Conservation (phyloP, 2,888 invertebrate species). For the Pinctada fucata region DNA sequence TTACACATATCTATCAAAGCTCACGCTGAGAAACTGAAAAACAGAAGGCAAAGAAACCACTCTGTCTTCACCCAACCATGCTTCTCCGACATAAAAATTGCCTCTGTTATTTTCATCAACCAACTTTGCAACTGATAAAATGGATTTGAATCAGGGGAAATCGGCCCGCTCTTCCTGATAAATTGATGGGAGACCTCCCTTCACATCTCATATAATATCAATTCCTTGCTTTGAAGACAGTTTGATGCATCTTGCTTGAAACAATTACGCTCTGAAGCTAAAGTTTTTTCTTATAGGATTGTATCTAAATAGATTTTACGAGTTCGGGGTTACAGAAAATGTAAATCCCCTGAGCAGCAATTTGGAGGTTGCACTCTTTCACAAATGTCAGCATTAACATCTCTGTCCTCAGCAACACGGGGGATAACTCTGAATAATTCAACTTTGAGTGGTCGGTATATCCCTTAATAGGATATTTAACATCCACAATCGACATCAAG, state of each 20-base stretch:
- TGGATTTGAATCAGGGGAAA: background rate
- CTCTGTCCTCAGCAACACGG: no score
- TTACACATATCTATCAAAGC: background rate
- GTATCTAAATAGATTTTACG: no score
- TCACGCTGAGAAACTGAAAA: background rate
- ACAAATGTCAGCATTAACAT: no score
- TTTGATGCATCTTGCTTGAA: background rate
- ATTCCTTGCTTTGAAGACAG: background rate
- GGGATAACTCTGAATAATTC: no score
- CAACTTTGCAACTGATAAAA: slow-evolving; percentile 1
- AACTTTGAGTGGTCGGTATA: no score
- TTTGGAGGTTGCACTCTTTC: no score
- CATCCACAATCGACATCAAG: no score
- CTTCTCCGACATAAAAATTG: background rate
- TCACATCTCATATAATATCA: background rate
- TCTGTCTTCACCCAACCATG: background rate
- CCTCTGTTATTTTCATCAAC: background rate
- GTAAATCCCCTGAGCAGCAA: no score
- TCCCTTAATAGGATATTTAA: no score
- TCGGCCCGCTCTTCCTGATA: background rate
- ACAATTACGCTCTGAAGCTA: background rate
- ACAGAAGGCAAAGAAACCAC: background rate
- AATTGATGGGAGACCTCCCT: background rate
- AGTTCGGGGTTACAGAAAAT: no score
- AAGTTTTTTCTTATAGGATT: no score